Evolutionary conservation across 2,888 invertebrate genomes (phyloP).

Genomic region (Diarsia dahlii): DNA sequence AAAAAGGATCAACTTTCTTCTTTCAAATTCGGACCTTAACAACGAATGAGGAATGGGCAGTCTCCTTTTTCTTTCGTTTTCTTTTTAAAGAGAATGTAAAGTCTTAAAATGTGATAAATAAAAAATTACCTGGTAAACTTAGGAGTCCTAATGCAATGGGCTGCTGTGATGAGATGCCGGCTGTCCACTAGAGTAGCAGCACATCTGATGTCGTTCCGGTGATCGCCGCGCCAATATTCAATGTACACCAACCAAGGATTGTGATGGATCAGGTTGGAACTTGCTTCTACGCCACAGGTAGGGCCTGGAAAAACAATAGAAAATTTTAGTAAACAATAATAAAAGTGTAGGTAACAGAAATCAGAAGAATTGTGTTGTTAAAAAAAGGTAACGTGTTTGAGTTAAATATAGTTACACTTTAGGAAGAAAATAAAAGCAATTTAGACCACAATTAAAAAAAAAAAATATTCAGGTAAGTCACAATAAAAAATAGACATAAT

Average conservation of each 20-base stretch:
- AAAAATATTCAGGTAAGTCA: too few relatives aligned
- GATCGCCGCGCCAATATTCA: conserved; percentile 67
- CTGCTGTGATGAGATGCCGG: conserved; percentile 72
- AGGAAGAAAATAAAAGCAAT: not conserved
- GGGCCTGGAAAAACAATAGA: conserved; percentile 25
- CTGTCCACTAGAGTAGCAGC: conserved; percentile 68
- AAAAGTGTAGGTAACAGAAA: not conserved
- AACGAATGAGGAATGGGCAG: not conserved
- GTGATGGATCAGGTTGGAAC: conserved; percentile 68
- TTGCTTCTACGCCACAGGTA: conserved; percentile 58
- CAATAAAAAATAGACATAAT: not conserved
- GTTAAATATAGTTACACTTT: too few relatives aligned
- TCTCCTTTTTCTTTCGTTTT: not conserved
- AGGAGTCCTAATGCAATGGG: conserved; percentile 71
- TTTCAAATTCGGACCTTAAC: not conserved
- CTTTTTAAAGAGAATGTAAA: not conserved
- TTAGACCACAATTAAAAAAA: not conserved
- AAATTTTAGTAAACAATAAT: too few relatives aligned
- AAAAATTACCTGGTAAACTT: conserved; percentile 59
- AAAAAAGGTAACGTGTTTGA: not conserved
- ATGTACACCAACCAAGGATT: conserved; percentile 74
- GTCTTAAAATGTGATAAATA: not conserved
- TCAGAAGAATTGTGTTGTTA: not conserved
- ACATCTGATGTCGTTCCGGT: conserved; percentile 62
- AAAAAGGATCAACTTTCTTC: not conserved